A percentile compares a stretch with the other conserved stretches of the same genome.
phyloP scores from a whole-genome alignment of 2,113 vertebrate species.

The Podarcis cretensis region DNA sequence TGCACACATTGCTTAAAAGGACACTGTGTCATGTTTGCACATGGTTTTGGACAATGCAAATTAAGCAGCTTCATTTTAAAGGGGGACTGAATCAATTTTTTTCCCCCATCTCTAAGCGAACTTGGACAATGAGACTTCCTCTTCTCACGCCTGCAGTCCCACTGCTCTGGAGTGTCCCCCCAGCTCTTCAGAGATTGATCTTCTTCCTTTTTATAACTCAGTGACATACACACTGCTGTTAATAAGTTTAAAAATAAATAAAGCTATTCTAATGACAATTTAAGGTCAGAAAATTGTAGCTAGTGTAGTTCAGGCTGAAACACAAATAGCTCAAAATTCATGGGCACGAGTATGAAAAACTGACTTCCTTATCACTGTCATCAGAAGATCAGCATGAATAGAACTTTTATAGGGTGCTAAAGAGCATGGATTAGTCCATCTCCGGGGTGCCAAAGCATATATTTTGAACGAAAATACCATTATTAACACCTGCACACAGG shows the following conservation, averaged over 20 bases:
- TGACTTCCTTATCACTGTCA: background rate
- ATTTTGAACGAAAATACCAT: conserved; percentile 52
- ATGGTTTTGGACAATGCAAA: too few relatives aligned
- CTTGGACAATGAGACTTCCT: too few relatives aligned
- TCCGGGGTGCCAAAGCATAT: background rate
- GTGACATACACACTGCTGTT: too few relatives aligned
- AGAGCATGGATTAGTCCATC: conserved; percentile 27
- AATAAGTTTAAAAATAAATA: background rate
- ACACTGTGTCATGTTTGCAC: too few relatives aligned
- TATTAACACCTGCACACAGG: conserved; percentile 53
- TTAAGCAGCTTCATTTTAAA: too few relatives aligned
- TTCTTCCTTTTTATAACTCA: too few relatives aligned
- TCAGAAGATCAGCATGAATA: conserved; percentile 3
- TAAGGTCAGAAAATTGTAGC: conserved; percentile 19
- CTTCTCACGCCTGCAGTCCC: too few relatives aligned
- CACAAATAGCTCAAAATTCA: background rate
- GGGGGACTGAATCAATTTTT: too few relatives aligned
- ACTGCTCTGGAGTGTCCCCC: too few relatives aligned
- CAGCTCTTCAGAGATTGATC: too few relatives aligned
- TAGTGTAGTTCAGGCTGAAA: background rate
- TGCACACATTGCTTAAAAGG: too few relatives aligned
- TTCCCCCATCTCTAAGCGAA: too few relatives aligned
- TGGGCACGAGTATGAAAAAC: background rate
- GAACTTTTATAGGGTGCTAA: background rate
- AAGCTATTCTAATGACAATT: background rate